Conservation (phyloP, 2,797 vertebrate species). For the Artibeus jamaicensis region DNA sequence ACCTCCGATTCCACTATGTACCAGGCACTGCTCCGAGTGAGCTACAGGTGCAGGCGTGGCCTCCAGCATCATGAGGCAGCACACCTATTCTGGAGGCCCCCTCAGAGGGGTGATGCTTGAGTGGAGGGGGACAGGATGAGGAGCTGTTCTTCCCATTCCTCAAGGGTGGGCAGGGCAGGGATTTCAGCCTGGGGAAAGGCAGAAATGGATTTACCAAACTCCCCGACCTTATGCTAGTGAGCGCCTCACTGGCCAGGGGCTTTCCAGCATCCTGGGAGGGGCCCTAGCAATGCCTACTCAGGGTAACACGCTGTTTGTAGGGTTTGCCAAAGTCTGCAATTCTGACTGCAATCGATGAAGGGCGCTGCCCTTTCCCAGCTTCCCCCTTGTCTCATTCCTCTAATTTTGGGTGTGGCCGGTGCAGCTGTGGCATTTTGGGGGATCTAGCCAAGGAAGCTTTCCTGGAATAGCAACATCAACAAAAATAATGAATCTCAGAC, state of each 20-base stretch:
- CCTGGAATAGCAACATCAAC: rapidly evolving
- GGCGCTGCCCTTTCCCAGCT: not conserved
- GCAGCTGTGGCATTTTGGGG: not conserved
- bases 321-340: not conserved
- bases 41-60: not conserved
- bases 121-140: rapidly evolving
- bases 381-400: not conserved
- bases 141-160: not conserved
- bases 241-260: not conserved
- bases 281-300: rapidly evolving
- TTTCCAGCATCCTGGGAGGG: not conserved
- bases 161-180: rapidly evolving
- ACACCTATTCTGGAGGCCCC: not conserved
- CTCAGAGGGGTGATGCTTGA: not conserved
- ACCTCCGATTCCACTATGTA: not conserved
- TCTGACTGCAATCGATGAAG: not conserved
- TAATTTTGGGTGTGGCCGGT: not conserved
- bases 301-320: not conserved
- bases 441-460: not conserved
- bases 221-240: not conserved
- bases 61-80: not conserved
- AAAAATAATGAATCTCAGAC: not conserved
- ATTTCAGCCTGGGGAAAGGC: not conserved
- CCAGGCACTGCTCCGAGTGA: not conserved
- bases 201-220: not conserved